Evolutionary conservation across 2,888 invertebrate species (phyloP).

Genomic region (Xiphydria camelus): DNA sequence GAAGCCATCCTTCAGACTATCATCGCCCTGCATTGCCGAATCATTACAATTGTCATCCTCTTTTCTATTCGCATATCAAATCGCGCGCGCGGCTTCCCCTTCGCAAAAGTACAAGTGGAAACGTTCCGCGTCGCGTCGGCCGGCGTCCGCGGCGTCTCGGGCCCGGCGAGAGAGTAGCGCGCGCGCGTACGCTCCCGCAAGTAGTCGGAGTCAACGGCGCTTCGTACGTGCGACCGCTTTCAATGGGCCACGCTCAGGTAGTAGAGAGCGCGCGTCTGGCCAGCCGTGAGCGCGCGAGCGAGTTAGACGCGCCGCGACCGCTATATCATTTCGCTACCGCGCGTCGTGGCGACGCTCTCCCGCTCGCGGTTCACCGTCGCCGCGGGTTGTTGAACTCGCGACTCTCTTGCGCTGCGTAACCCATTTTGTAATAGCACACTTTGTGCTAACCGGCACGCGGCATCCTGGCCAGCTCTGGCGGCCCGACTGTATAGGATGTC

Average conservation of each 20-base stretch:
- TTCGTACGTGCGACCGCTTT: slow-evolving; percentile 47
- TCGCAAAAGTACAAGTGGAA: slow-evolving; percentile 49
- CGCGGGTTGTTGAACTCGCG: slow-evolving; percentile 51
- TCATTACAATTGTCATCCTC: no score
- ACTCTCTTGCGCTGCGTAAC: slow-evolving; percentile 56
- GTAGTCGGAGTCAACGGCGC: slow-evolving; percentile 34
- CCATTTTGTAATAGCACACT: slow-evolving; percentile 58
- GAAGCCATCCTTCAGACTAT: no score
- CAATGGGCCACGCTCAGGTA: slow-evolving; percentile 43
- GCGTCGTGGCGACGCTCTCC: slow-evolving; percentile 36
- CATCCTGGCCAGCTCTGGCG: no score
- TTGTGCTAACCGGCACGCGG: slow-evolving; percentile 51
- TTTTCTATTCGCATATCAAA: no score
- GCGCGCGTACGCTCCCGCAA: slow-evolving; percentile 32
- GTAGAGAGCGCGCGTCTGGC: slow-evolving; percentile 19
- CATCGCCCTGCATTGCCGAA: no score
- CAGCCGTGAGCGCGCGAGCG: slow-evolving; percentile 27
- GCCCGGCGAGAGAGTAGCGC: slow-evolving; percentile 27
- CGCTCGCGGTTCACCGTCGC: slow-evolving; percentile 42
- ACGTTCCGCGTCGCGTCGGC: slow-evolving; percentile 25
- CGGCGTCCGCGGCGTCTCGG: no score
- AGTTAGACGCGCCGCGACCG: slow-evolving; percentile 34
- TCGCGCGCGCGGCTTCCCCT: no score
- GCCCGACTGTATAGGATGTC: no score
- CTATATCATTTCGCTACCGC: slow-evolving; percentile 49